Evolutionary conservation across 2,888 invertebrate species (phyloP), one percentile per base, ranked within the genome.

Genomic region (Drosophila anomalata): DNA sequence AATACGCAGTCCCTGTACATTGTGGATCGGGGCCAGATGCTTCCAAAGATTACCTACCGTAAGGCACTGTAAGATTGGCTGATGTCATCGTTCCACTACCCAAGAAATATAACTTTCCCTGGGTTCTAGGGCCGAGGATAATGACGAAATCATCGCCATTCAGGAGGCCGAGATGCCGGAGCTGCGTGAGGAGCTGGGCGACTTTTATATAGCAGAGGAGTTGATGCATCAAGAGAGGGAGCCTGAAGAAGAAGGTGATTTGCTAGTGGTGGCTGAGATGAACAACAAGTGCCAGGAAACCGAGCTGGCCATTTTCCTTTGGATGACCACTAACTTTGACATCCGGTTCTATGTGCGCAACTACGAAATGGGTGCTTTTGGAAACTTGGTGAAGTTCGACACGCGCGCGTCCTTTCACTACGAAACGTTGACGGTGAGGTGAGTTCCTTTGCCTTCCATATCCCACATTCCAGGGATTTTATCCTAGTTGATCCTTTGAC

Each of bases 161-260:
- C 92, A 95, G 44, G 92, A 94, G 60, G 88, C 88, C 0, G 93
- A 93, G 56, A 92, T 93, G 12, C 91, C 92, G 0, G 89, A 91
- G 20, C 75, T 95, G 31, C 92, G 92, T 29, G 90, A 93, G 46
- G 73, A 93, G 8, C 94, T 95, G 78, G 95, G 95, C 0, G 93
- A 94, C 12, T 95, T 92, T 87, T 95, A 95, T 78, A 93, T 96
- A 9, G 95, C 95, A 55, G 96, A 96, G 90, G 92, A 95, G 50
- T 90, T 95, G 24, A 92, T 94, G 24, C 63, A 73, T 0, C 58
- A 46, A 17, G 71, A 78, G 39, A 12, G 26, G 22, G 70, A 78
- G 39, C n/a, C 26, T n/a, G 46, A 17, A 0, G 66, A 65, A 4
- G 31, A 72, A 6, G 46, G 71, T 4, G 65, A 29, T 36, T 92